Conservation (phyloP, 2,888 invertebrate species). For the Gandaritis pyraliata region DNA sequence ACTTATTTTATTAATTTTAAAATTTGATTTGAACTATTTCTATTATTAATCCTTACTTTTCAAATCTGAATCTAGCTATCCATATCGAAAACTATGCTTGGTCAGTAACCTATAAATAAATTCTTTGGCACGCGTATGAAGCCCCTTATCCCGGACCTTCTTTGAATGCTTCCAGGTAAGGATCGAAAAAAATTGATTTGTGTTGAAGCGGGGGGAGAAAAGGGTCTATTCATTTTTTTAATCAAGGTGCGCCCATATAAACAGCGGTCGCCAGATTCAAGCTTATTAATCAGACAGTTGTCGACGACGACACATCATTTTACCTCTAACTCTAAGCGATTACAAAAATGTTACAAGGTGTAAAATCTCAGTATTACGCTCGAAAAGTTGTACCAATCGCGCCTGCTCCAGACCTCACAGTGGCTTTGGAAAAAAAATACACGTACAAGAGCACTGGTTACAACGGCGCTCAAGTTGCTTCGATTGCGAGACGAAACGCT, state of each 20-base stretch:
- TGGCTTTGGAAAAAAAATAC: conserved; percentile 83
- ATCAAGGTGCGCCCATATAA: conserved; percentile 70
- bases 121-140: conserved; percentile 77
- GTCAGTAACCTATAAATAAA: conserved; percentile 59
- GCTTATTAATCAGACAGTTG: conserved; percentile 70
- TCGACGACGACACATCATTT: conserved; percentile 56
- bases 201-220: conserved; percentile 63
- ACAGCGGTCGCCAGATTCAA: conserved; percentile 55
- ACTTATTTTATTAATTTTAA: no score
- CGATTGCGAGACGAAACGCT: conserved; percentile 96
- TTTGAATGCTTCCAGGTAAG: conserved; percentile 71
- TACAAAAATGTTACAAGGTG: conserved; percentile 58
- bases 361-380: conserved; percentile 50
- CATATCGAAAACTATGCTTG: conserved; percentile 35
- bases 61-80: not conserved
- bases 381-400: conserved; percentile 79
- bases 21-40: not conserved
- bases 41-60: not conserved
- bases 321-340: conserved; percentile 33
- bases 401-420: conserved; percentile 73
- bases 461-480: conserved; percentile 88
- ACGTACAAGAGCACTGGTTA: conserved; percentile 84
- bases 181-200: conserved; percentile 65
- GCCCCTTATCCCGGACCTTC: conserved; percentile 53
- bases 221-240: conserved; percentile 74